phyloP scores from a whole-genome alignment of 2,113 vertebrate species.

The human region GRCh38 chr5:1641001-1641500 shows the following conservation, averaged over 20 bases:
- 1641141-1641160: background rate
- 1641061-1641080: background rate
- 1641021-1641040: background rate
- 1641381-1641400: accelerated
- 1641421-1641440: accelerated
- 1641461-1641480: accelerated
- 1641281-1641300: accelerated
- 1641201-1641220: background rate
- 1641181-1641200: background rate
- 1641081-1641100: background rate
- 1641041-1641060: background rate
- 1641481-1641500: too few species aligned
- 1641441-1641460: accelerated
- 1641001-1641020: background rate
- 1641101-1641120: background rate
- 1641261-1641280: accelerated
- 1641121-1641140: background rate
- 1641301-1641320: background rate
- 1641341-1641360: accelerated
- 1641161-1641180: background rate
- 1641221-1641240: background rate
- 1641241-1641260: too few species aligned
- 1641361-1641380: background rate
- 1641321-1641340: accelerated
- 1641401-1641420: background rate